These are phyloP conservation scores for Pardosa pseudoannulata DNA, from an alignment of 2,888 invertebrate genomes.

Conservation along the genomic window DNA sequence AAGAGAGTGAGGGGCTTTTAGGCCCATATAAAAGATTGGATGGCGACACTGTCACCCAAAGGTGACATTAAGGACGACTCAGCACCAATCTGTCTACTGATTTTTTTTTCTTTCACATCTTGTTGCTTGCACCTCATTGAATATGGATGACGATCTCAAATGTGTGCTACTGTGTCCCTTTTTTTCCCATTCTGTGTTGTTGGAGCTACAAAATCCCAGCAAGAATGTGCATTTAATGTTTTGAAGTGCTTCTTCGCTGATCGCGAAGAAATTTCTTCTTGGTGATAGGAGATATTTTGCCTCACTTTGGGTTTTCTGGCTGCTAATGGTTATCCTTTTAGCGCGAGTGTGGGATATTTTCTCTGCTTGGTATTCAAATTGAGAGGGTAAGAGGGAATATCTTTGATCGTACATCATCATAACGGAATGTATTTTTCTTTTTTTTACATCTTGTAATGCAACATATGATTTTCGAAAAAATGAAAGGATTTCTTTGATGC, in stretches of 20 bases:
- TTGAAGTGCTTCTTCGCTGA: not conserved
- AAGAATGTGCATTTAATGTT: conserved; percentile 3
- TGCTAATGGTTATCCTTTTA: not conserved
- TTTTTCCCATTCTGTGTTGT: not conserved
- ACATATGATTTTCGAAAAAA: too few species aligned
- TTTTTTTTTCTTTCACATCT: not conserved
- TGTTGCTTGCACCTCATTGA: not conserved
- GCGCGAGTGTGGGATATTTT: not conserved
- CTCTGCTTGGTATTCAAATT: not conserved
- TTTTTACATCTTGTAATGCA: too few species aligned
- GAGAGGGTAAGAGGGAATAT: too few species aligned
- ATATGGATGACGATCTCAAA: conserved; percentile 10
- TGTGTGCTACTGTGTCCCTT: not conserved
- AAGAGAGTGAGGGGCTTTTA: not conserved
- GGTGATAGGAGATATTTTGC: not conserved
- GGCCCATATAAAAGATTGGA: conserved; percentile 41
- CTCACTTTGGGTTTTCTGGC: not conserved
- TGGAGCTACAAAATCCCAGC: not conserved
- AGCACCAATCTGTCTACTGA: conserved; percentile 56
- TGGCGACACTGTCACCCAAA: conserved; percentile 56
- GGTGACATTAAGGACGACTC: conserved; percentile 65
- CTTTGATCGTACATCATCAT: too few species aligned
- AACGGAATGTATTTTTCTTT: too few species aligned
- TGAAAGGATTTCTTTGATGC: too few species aligned
- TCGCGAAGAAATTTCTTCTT: not conserved